Evolutionary conservation across 2,113 vertebrate genomes (phyloP).

Genomic region (Hystrix brachyura): DNA sequence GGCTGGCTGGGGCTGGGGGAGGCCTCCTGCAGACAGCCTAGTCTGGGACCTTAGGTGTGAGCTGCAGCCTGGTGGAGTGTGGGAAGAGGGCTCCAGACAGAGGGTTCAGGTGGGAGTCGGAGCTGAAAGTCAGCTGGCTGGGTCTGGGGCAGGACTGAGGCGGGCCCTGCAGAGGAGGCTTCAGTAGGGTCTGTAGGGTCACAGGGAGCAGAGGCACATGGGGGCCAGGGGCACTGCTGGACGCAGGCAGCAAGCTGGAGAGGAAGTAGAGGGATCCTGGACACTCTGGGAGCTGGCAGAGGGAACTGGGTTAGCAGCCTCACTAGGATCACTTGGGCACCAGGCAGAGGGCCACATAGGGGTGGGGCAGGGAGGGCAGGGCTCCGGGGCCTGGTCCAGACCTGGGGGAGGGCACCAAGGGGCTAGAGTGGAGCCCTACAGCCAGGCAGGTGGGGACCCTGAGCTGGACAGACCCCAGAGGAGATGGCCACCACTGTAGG

Average conservation of each 20-base stretch:
- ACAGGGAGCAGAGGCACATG: not conserved
- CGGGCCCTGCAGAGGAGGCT: not conserved
- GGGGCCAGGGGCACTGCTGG: not conserved
- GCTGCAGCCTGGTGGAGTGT: not conserved
- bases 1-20: not conserved
- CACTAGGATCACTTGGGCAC: not conserved
- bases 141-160: not conserved
- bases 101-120: not conserved
- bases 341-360: not conserved
- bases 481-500: fast-evolving
- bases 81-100: not conserved
- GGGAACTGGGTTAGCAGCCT: not conserved
- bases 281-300: not conserved
- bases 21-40: not conserved
- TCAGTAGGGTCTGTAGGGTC: not conserved
- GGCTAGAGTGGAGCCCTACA: not conserved
- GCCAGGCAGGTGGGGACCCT: not conserved
- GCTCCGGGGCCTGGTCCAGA: not conserved
- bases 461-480: not conserved
- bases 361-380: too few relatives aligned
- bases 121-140: not conserved
- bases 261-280: not conserved
- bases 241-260: not conserved
- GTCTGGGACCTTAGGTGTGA: not conserved
- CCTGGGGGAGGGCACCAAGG: not conserved